A percentile compares a stretch with the other conserved stretches of the same genome.
These are phyloP conservation scores for Halesus radiatus DNA, from an alignment of 1,140 invertebrate genomes.

Conservation along the genomic window DNA sequence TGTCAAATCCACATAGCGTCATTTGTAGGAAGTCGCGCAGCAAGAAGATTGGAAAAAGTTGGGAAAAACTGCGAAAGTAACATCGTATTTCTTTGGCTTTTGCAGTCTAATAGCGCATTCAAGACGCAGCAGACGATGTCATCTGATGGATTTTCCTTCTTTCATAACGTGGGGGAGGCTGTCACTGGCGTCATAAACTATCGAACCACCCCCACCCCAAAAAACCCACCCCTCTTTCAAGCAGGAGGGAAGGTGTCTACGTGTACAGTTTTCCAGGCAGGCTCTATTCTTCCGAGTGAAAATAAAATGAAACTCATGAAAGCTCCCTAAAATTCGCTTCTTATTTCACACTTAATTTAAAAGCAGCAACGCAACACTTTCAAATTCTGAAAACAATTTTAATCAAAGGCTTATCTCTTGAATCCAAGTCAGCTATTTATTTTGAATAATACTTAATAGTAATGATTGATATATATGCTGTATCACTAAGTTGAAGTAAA, in stretches of 20 bases:
- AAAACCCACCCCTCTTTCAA: background rate
- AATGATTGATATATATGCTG: too few relatives aligned
- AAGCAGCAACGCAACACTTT: too few relatives aligned
- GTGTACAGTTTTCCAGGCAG: background rate
- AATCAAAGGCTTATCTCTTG: too few relatives aligned
- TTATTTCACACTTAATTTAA: too few relatives aligned
- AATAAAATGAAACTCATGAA: background rate
- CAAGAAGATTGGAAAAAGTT: too few relatives aligned
- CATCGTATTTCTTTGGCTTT: constrained; percentile 52
- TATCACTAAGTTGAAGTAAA: too few relatives aligned
- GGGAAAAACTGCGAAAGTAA: constrained; percentile 36
- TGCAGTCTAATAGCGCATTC: constrained; percentile 55
- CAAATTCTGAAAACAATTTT: too few relatives aligned
- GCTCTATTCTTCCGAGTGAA: background rate
- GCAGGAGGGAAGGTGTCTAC: too few relatives aligned
- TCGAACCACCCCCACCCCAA: constrained; percentile 4
- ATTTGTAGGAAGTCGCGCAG: background rate
- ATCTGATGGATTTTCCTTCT: constrained; percentile 55
- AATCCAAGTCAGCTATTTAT: too few relatives aligned
- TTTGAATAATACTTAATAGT: too few relatives aligned
- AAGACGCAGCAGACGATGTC: constrained; percentile 41
- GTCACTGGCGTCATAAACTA: constrained; percentile 34
- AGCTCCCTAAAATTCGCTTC: too few relatives aligned
- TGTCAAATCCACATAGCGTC: constrained; percentile 48
- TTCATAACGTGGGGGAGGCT: constrained; percentile 43